phyloP scores from a whole-genome alignment of 2,113 vertebrate species.

The Crotalus helleri region DNA sequence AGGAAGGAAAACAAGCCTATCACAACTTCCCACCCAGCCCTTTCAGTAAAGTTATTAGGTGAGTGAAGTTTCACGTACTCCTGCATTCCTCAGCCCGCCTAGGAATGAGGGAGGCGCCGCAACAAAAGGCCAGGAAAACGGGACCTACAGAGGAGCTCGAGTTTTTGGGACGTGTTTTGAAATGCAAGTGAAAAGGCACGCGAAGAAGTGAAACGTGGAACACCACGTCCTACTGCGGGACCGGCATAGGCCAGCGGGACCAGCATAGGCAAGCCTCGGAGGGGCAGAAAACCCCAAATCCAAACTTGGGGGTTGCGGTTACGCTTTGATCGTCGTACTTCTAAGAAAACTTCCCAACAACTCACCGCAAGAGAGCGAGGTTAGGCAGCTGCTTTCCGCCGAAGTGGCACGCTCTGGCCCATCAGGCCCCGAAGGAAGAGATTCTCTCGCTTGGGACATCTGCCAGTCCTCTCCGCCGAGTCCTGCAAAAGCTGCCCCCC shows the following conservation, averaged over 20 bases:
- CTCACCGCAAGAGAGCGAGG: constrained; percentile 78
- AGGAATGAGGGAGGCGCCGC: background rate
- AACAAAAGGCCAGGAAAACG: background rate
- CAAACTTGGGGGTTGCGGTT: constrained; percentile 4
- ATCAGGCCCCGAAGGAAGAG: constrained; percentile 78
- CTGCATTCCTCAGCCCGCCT: background rate
- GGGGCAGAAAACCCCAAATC: background rate
- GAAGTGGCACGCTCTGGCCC: constrained; percentile 73
- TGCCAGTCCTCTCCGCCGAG: constrained; percentile 74
- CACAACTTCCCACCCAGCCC: too few relatives aligned
- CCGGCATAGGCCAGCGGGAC: background rate
- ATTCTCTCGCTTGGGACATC: constrained; percentile 89
- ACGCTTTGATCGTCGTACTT: constrained; percentile 27
- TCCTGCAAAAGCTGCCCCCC: constrained; percentile 40
- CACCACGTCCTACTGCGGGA: too few relatives aligned
- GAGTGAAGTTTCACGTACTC: background rate
- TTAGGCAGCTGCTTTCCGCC: constrained; percentile 73
- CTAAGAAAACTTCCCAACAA: constrained; percentile 50
- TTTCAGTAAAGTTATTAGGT: constrained; percentile 11
- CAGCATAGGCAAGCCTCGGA: background rate
- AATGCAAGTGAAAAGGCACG: background rate
- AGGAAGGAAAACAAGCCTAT: background rate
- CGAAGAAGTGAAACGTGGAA: too few relatives aligned
- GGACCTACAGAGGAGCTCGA: background rate
- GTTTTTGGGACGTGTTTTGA: background rate